These are phyloP conservation scores for Ischnura elegans DNA, from an alignment of 2,888 invertebrate species.

Conservation along the genomic window DNA sequence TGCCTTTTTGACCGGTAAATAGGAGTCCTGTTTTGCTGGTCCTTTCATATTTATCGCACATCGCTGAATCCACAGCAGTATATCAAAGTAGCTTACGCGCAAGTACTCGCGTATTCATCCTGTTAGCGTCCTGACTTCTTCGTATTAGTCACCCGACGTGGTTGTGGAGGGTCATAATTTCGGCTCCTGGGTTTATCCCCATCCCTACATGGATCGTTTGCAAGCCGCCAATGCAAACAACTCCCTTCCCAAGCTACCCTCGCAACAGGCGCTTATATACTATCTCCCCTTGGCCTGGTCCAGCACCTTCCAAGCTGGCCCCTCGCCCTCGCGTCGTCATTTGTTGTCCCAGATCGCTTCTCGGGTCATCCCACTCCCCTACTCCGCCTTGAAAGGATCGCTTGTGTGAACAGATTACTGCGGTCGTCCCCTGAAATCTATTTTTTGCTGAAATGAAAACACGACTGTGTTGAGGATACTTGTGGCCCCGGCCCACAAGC, in stretches of 20 bases:
- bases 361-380: too few relatives aligned
- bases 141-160: not conserved
- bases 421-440: too few relatives aligned
- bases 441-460: too few relatives aligned
- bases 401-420: too few relatives aligned
- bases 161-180: not conserved
- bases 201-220: not conserved
- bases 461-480: too few relatives aligned
- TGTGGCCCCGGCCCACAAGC: too few relatives aligned
- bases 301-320: too few relatives aligned
- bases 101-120: not conserved
- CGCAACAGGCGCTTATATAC: too few relatives aligned
- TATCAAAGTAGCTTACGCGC: not conserved
- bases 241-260: not conserved
- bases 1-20: too few relatives aligned
- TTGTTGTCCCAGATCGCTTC: not conserved
- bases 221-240: not conserved
- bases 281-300: too few relatives aligned
- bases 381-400: too few relatives aligned
- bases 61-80: not conserved
- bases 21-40: too few relatives aligned
- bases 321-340: not conserved
- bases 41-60: not conserved
- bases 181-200: not conserved
- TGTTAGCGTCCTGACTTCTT: not conserved